Evolutionary conservation across 1,140 invertebrate genomes (phyloP).

Genomic region (Calephelis nemesis): DNA sequence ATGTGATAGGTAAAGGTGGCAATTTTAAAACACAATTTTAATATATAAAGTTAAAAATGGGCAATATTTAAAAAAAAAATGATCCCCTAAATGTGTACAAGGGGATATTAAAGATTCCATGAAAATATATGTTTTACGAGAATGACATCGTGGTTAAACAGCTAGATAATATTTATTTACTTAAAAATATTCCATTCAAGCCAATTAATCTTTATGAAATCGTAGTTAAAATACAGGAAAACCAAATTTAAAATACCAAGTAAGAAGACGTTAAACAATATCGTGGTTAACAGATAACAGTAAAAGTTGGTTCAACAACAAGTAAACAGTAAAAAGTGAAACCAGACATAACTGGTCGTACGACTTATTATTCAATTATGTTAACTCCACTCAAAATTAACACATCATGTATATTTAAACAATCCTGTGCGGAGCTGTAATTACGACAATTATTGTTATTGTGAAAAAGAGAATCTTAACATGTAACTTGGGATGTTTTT

Average conservation of each 20-base stretch:
- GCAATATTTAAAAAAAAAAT: too few relatives aligned
- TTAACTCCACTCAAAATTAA: slow-evolving; percentile 7
- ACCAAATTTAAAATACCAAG: slow-evolving; percentile 1
- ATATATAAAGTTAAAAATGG: too few relatives aligned
- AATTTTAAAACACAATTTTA: too few relatives aligned
- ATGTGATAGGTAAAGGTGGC: too few relatives aligned
- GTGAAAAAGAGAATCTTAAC: background rate
- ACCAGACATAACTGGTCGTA: slow-evolving; percentile 9
- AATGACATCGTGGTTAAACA: too few relatives aligned
- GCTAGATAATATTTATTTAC: too few relatives aligned
- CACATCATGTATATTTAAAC: slow-evolving; percentile 16
- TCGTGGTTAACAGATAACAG: background rate
- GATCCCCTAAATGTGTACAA: too few relatives aligned
- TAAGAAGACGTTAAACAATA: background rate
- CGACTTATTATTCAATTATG: slow-evolving; percentile 13
- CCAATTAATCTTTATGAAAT: too few relatives aligned
- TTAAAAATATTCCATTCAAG: too few relatives aligned
- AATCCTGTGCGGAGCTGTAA: slow-evolving; percentile 9
- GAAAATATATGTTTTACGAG: too few relatives aligned
- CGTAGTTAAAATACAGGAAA: too few relatives aligned
- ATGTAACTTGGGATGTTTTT: background rate
- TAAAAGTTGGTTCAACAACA: slow-evolving; percentile 3
- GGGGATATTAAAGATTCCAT: too few relatives aligned
- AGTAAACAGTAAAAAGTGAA: slow-evolving; percentile 11
- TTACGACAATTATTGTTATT: slow-evolving; percentile 11